phyloP scores from a whole-genome alignment of 2,888 invertebrate species.

The Chalcis sispes region DNA sequence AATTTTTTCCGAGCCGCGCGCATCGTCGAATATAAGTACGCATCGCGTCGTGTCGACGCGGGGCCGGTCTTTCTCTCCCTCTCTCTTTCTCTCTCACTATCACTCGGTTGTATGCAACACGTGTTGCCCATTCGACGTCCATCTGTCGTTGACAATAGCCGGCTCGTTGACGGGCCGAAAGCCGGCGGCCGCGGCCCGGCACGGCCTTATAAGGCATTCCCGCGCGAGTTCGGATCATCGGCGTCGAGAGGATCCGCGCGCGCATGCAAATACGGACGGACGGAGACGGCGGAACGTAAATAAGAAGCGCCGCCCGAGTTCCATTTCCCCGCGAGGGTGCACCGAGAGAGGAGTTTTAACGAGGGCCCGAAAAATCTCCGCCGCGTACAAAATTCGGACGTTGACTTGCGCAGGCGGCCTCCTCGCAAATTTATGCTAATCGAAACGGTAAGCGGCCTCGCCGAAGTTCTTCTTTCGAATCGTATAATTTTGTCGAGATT shows the following conservation, averaged over 20 bases:
- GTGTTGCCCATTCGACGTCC: conserved; percentile 72
- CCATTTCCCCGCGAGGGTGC: background rate
- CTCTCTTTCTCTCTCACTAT: background rate
- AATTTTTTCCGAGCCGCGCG: no score
- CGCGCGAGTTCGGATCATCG: conserved; percentile 67
- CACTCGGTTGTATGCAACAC: conserved; percentile 63
- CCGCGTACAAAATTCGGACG: conserved; percentile 32
- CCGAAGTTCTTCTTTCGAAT: background rate
- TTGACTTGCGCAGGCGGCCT: conserved; percentile 46
- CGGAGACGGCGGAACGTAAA: conserved; percentile 1
- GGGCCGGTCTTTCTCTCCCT: background rate
- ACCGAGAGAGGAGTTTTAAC: conserved; percentile 25
- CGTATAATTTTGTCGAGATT: background rate
- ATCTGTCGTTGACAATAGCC: conserved; percentile 73
- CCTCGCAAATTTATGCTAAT: conserved; percentile 41
- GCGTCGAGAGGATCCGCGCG: conserved; percentile 58
- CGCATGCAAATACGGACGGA: conserved; percentile 66
- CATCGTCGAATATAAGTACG: no score
- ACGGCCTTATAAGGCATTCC: conserved; percentile 66
- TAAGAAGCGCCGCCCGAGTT: conserved; percentile 24
- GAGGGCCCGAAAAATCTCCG: conserved; percentile 25
- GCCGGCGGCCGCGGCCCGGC: conserved; percentile 60
- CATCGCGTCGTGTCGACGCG: no score
- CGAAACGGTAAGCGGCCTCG: conserved; percentile 16
- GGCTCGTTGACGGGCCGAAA: conserved; percentile 62